Base-by-base conservation (phyloP, 2,113 vertebrate species). In the Cyphomyrus plagiostoma region DNA sequence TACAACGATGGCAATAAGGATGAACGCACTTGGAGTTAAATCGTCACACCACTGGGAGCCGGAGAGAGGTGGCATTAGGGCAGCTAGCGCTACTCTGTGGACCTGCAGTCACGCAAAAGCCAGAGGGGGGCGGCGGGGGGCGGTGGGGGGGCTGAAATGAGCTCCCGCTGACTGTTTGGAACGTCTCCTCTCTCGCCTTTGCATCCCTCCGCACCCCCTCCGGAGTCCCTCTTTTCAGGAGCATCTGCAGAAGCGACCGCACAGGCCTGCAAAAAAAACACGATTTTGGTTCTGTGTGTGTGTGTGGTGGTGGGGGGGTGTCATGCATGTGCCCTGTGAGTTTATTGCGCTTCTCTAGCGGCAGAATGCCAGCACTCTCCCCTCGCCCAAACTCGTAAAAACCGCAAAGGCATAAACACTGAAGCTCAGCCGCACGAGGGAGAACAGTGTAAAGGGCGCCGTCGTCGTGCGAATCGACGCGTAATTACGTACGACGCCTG, bases 181-280 rank as follows among this genome's bases (percentile, higher is more conserved):
- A 74, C 77, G 53, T 45, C 80, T 50, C 53, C 6, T 39, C 74
- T 48, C 42, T 45, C 46, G 4, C 53, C 11, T 53, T 48, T 15
- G 26, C 49, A 15, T 53, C 50, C 50, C 50, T 13, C 49, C 15
- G 85, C 26, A 87, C 85, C 85, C 85, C 85, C 85, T 53, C 26
- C 30, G 85, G 85, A 35, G 66, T 39, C 17, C 90, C 53, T 88
- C 74, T 77, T 88, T 85, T 66, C 87, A 88, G 87, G 88, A 62
- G 86, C 87, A 88, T 82, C 90, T 90, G 90, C 46, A 77, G 86
- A 82, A 52, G 23, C 42, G 88, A n/a, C 52, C 9, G 0, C 82
- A 13, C 17, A 45, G 58, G 21, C 42, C 19, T 4, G n/a, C 10
- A 48, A 45, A 52, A 86, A 89, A 35, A 70, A 19, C 49, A 3